phyloP scores from a whole-genome alignment of 2,113 vertebrate genomes.

The Ailurus styani region DNA sequence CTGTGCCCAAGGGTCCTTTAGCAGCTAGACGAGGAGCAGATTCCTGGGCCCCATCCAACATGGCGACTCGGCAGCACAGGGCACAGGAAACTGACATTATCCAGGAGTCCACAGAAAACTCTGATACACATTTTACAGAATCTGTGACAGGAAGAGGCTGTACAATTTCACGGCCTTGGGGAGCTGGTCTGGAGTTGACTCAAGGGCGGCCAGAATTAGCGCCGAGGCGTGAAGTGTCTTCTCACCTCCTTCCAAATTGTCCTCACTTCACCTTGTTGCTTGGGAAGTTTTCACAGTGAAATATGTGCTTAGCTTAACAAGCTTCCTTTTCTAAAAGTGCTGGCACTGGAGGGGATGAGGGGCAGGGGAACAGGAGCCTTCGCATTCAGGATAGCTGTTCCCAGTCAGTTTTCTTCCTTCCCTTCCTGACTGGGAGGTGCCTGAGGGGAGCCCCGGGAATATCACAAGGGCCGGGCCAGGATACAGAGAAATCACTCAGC shows the following conservation, averaged over 20 bases:
- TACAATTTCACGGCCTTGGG: fast-evolving
- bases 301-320: neutral
- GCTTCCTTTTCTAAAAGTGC: neutral
- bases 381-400: neutral
- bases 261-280: neutral
- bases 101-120: neutral
- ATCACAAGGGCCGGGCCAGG: no score
- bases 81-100: neutral
- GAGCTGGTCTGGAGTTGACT: neutral
- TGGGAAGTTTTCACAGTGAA: neutral
- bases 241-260: neutral
- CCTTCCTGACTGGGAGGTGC: neutral
- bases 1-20: neutral
- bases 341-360: neutral
- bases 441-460: neutral
- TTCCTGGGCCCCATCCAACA: fast-evolving
- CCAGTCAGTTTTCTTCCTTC: neutral
- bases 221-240: neutral
- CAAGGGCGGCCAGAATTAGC: neutral
- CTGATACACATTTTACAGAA: neutral
- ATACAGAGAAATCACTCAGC: neutral
- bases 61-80: neutral
- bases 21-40: neutral
- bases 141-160: neutral
- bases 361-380: neutral